These are phyloP conservation scores for Scatophagus argus DNA, from an alignment of 2,113 vertebrate genomes.

Conservation along the genomic window DNA sequence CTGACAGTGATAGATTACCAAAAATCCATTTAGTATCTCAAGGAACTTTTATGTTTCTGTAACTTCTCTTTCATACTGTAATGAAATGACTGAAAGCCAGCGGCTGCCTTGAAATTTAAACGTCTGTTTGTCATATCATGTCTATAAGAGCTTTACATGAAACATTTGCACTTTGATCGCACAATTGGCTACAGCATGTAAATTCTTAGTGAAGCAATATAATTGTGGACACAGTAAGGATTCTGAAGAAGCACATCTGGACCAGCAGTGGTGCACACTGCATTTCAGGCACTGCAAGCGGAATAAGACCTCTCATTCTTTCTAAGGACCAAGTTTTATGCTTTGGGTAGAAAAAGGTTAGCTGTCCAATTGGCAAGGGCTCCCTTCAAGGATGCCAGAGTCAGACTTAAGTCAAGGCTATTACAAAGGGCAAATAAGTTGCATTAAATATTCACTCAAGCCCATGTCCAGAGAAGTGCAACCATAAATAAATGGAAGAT, in stretches of 20 bases:
- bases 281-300: slow-evolving; percentile 12
- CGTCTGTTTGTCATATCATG: background rate
- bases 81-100: slow-evolving; percentile 1
- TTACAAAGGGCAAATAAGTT: slow-evolving; percentile 75
- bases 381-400: slow-evolving; percentile 22
- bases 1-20: slow-evolving; percentile 24
- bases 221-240: background rate
- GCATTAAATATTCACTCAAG: slow-evolving; percentile 78
- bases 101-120: background rate
- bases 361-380: slow-evolving; percentile 37
- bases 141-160: background rate
- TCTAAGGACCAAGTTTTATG: slow-evolving; percentile 7
- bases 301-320: slow-evolving; percentile 36
- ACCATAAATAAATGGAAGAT: slow-evolving; percentile 70
- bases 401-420: slow-evolving; percentile 64
- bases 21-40: background rate
- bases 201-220: background rate
- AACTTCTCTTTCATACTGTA: background rate
- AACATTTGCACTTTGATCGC: background rate
- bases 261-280: slow-evolving; percentile 2
- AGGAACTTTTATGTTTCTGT: background rate
- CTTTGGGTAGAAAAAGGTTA: slow-evolving; percentile 34
- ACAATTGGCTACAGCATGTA: background rate
- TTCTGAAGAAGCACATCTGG: background rate
- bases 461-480: slow-evolving; percentile 55